Percentiles rank a stretch among this genome's conserved stretches.
Evolutionary conservation across 1,140 invertebrate species (phyloP).

Genomic region (Epicauta chinensis): DNA sequence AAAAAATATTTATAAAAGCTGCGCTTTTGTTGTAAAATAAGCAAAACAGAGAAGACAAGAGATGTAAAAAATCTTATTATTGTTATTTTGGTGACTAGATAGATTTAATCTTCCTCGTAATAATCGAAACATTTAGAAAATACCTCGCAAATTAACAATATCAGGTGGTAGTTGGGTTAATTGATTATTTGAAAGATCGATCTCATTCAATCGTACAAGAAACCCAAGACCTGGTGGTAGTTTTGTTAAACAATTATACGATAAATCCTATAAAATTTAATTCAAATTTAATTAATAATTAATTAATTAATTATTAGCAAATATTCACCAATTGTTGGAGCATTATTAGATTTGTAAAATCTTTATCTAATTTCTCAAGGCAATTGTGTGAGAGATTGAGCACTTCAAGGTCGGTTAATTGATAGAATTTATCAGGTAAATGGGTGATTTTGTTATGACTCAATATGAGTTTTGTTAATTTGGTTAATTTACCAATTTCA

Average conservation of each 20-base stretch:
- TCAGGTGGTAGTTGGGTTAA: conserved; percentile 59
- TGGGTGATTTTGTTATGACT: conserved; percentile 67
- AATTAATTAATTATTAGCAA: background rate
- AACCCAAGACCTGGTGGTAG: conserved; percentile 73
- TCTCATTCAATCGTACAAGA: conserved; percentile 62
- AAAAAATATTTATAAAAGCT: no score
- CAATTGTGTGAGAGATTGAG: conserved; percentile 67
- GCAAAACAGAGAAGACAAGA: no score
- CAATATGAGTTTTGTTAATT: conserved; percentile 69
- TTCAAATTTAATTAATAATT: background rate
- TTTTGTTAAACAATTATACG: conserved; percentile 57
- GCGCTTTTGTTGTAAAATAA: no score
- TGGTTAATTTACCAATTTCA: conserved; percentile 67
- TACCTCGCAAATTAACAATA: conserved; percentile 59
- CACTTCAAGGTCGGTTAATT: conserved; percentile 57
- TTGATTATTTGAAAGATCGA: conserved; percentile 78
- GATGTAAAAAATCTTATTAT: no score
- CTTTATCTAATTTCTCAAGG: conserved; percentile 48
- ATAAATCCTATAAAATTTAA: conserved; percentile 52
- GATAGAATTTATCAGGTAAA: conserved; percentile 59
- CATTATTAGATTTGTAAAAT: conserved; percentile 67
- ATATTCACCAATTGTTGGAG: conserved; percentile 56
- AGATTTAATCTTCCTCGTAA: no score
- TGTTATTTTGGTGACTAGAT: no score
- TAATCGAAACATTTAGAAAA: conserved; percentile 4